Conservation (phyloP, 2,113 vertebrate genomes). For the Poeciliopsis occidentalis region DNA sequence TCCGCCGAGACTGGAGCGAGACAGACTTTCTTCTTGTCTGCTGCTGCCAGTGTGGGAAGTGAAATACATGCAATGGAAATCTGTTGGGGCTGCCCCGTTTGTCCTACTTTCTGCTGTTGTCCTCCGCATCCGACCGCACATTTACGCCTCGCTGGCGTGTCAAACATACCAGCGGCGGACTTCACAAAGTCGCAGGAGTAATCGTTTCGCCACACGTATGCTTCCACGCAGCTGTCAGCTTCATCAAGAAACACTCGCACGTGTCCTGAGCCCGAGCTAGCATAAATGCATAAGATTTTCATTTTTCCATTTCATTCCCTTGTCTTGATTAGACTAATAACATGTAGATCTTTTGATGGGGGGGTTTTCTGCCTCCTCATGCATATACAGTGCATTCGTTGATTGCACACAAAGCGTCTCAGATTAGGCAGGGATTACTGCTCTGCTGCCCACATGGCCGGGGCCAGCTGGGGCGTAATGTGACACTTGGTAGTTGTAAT, state of each 20-base stretch:
- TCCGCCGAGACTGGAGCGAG: slow-evolving; percentile 33
- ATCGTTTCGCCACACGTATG: background rate
- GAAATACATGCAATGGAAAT: slow-evolving; percentile 37
- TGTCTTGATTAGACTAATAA: background rate
- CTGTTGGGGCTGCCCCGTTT: slow-evolving; percentile 45
- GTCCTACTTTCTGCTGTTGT: slow-evolving; percentile 27
- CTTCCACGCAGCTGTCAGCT: background rate
- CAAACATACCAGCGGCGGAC: background rate
- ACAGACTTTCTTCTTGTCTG: slow-evolving; percentile 42
- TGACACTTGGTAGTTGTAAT: slow-evolving; percentile 45
- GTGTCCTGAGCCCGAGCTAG: background rate
- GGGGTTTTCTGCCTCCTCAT: background rate
- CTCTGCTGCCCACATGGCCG: slow-evolving; percentile 37
- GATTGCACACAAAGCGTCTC: slow-evolving; percentile 51
- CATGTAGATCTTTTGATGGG: background rate
- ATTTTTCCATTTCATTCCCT: background rate
- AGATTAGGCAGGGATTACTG: slow-evolving; percentile 61
- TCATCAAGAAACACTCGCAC: background rate
- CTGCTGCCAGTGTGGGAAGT: slow-evolving; percentile 40
- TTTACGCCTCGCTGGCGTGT: background rate
- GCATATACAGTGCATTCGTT: slow-evolving; percentile 51
- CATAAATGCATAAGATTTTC: background rate
- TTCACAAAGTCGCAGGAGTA: slow-evolving; percentile 1
- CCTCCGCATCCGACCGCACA: slow-evolving; percentile 15
- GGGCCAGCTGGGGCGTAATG: slow-evolving; percentile 41